Evolutionary conservation across 2,888 invertebrate species (phyloP), one percentile per base, ranked within the genome.

Genomic region (Oscheius sp.): DNA sequence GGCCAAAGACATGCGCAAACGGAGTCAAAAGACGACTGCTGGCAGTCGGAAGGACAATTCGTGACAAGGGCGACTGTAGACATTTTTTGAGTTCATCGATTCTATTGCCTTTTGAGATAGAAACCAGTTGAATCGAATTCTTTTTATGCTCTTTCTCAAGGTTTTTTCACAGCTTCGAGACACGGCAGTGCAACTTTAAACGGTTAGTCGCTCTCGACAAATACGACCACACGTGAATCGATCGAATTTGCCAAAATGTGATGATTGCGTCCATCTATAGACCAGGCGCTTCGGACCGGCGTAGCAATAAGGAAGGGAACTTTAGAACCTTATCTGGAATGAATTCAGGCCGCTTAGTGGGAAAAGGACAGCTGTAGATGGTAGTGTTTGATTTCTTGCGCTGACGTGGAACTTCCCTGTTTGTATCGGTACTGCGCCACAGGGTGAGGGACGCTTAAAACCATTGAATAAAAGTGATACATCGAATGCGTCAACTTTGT

Each of bases 1-100:
- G 52, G 66, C 66, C 66, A 66, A 66, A 66, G 66, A 66, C 66
- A 66, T 52, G 66, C 66, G 66, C 66, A 66, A 66, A 66, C 66
- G n/a, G 29, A 52, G 66, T 66, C 52, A 66, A 63, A 61, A 66
- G 66, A 66, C 66, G 46, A 27, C 66, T 66, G 66, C 66, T 63
- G 63, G 9, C 66, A 66, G 66, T 66, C 29, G 52, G 61, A 21
- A 61, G 61, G 61, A 45, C 35, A 61, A 41, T 43, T 23, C 25
- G 25, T 23, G 29, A 66, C 52, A 52, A 66, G 52, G 52, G n/a
- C 66, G 21, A 52, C 23, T 35, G 35, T 9, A 25, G 16, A 45
- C n/a, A 9, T 63, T 63, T 63, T 63, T 25, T 21, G 21, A n/a
- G 7, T n/a, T 13, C 27, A 12, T 27, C 27, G 27, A 27, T 29